Evolutionary conservation across 2,797 vertebrate genomes (phyloP), one percentile per base, ranked within the genome.

Genomic region (Pogonophryne albipinna): DNA sequence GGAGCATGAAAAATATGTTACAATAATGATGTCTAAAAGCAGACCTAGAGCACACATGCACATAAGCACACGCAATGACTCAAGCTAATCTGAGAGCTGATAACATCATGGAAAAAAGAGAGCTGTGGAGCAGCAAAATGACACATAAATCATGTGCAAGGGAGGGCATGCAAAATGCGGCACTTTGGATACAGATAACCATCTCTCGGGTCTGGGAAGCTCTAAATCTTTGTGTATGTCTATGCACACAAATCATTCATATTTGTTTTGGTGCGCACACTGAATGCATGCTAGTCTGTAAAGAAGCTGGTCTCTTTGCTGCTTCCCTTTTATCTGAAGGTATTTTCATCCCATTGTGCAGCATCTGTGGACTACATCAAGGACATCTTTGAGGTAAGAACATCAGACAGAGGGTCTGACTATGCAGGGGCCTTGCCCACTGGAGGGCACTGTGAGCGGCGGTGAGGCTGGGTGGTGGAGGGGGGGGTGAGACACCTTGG

Each of bases 81-180:
- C 88, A 88, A 67, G 74, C 69, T 91, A 89, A 92, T 89, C 81
- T 83, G 47, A 80, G 76, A 78, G 78, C 66, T 88, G 92, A 93
- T 94, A 92, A 71, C 83, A 81, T 92, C 83, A 76, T 78, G 76
- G 79, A 91, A 91, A 90, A 82, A 76, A 62, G 77, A 77, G 71
- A 53, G 75, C 77, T 65, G 64, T 46, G 76, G 65, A 58, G 79
- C 69, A 71, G 77, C 71, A 81, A 88, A 91, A 89, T 82, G 85
- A 84, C 78, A 85, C 82, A 94, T 94, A 92, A 94, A 94, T 94
- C 93, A 93, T 72, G 68, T 49, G 63, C 63, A 57, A 41, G 52
- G 74, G 57, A 80, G 71, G 70, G 53, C 65, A 88, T 82, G 80
- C 79, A 87, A 85, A 89, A 90, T 57, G 58, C 85, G 78, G 74